Evolutionary conservation across 2,113 vertebrate species (phyloP).

Genomic region (Pipra filicauda): DNA sequence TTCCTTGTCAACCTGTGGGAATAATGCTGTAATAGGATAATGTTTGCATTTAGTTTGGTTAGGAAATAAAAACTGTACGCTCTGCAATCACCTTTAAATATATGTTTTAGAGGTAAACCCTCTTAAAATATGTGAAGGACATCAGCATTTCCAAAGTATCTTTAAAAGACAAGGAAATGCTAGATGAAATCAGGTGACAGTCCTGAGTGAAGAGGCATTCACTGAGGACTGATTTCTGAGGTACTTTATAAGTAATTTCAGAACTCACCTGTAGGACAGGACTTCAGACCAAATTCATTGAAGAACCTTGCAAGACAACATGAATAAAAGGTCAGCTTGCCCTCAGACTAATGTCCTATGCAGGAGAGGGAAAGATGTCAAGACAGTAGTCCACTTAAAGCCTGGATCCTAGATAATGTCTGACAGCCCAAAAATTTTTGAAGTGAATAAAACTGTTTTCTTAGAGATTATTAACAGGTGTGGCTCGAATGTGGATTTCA

Average conservation of each 20-base stretch:
- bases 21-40: neutral
- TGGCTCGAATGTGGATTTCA: neutral
- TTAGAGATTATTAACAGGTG: neutral
- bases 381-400: neutral
- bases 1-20: neutral
- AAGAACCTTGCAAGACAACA: neutral
- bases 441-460: neutral
- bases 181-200: neutral
- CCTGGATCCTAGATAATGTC: neutral
- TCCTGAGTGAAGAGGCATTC: neutral
- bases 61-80: neutral
- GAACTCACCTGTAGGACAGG: neutral
- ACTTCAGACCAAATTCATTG: neutral
- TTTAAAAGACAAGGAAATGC: neutral
- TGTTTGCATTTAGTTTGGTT: neutral
- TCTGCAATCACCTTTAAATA: neutral
- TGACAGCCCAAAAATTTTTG: neutral
- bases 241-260: neutral
- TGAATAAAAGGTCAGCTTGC: neutral
- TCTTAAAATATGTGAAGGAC: neutral
- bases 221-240: neutral
- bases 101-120: neutral
- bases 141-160: neutral
- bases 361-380: neutral
- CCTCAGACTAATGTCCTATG: neutral